Evolutionary conservation across 2,797 vertebrate genomes (phyloP).

Genomic region (Semaprochilodus insignis): DNA sequence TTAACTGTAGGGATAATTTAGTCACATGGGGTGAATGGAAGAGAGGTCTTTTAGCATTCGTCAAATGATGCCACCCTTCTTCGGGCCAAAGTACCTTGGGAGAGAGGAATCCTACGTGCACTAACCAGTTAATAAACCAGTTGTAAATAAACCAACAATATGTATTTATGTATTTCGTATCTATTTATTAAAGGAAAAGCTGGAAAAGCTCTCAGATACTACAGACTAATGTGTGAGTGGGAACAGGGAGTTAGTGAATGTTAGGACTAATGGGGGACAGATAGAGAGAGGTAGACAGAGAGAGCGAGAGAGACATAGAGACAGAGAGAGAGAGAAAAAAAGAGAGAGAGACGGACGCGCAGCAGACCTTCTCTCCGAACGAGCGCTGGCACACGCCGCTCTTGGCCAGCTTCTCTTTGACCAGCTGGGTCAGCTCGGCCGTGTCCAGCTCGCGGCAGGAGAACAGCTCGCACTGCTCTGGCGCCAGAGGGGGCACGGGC

Average conservation of each 20-base stretch:
- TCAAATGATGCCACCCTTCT: background rate
- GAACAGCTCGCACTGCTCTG: constrained; percentile 93
- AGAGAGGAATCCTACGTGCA: background rate
- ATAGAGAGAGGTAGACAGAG: background rate
- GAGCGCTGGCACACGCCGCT: constrained; percentile 93
- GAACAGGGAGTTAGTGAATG: constrained; percentile 38
- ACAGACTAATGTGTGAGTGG: constrained; percentile 27
- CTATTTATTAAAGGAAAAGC: background rate
- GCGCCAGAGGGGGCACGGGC: constrained; percentile 87
- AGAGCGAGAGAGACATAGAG: constrained; percentile 13
- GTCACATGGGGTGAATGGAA: background rate
- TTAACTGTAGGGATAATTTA: background rate
- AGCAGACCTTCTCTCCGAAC: constrained; percentile 91
- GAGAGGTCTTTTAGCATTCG: background rate
- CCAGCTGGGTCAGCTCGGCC: constrained; percentile 88
- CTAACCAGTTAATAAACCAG: too few species aligned
- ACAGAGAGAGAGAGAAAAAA: background rate
- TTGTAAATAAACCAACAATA: too few species aligned
- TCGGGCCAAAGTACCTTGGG: background rate
- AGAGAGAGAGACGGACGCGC: constrained; percentile 21
- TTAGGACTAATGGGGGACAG: constrained; percentile 13
- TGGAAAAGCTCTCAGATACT: constrained; percentile 1
- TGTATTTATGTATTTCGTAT: too few species aligned
- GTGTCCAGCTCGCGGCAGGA: constrained; percentile 95
- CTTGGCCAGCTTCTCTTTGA: constrained; percentile 93